These are phyloP conservation scores for Oligia fasciuncula DNA, from an alignment of 2,888 invertebrate genomes.

Conservation along the genomic window DNA sequence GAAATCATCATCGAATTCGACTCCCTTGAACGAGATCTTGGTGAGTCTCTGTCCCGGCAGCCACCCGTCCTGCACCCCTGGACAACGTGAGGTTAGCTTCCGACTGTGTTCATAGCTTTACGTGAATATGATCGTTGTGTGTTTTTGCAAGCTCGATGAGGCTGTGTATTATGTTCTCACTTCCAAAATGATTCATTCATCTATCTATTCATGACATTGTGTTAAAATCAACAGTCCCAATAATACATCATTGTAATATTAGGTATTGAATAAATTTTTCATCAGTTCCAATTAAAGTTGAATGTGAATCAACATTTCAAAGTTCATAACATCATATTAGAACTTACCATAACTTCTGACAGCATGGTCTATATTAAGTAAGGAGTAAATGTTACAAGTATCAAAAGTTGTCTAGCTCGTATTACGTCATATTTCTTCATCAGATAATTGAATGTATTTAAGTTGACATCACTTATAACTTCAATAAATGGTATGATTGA, in stretches of 20 bases:
- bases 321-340: conserved; percentile 39
- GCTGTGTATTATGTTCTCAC: conserved; percentile 68
- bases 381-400: conserved; percentile 36
- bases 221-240: conserved; percentile 25
- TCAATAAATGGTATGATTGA: conserved; percentile 14
- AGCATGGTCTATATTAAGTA: conserved; percentile 62
- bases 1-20: conserved; percentile 89
- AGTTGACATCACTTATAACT: conserved; percentile 11
- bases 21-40: conserved; percentile 88
- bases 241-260: conserved; percentile 32
- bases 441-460: conserved; percentile 1
- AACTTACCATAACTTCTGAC: conserved; percentile 79
- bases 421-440: conserved; percentile 12
- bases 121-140: conserved; percentile 71
- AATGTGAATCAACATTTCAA: conserved; percentile 26
- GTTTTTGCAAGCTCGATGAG: conserved; percentile 73
- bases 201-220: conserved; percentile 36
- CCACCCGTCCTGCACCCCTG: conserved; percentile 88
- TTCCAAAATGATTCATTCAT: conserved; percentile 50
- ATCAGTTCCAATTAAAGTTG: conserved; percentile 46
- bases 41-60: conserved; percentile 89
- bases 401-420: conserved; percentile 6
- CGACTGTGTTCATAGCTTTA: conserved; percentile 75
- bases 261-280: conserved; percentile 35
- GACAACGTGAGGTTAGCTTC: conserved; percentile 84